phyloP scores from a whole-genome alignment of 2,113 vertebrate species.

The Noctilio leporinus region DNA sequence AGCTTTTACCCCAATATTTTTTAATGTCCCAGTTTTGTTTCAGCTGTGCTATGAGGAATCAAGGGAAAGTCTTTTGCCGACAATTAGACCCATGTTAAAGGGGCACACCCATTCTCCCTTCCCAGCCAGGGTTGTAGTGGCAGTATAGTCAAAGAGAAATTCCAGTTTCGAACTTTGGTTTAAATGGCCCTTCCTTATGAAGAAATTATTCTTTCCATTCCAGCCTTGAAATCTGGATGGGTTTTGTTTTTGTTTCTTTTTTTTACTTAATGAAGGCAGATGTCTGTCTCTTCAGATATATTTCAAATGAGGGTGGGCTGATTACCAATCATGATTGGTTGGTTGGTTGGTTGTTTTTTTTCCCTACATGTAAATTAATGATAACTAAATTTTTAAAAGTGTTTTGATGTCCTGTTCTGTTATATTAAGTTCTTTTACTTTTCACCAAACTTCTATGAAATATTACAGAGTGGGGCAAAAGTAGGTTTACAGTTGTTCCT shows the following conservation, averaged over 20 bases:
- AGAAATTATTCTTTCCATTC: background rate
- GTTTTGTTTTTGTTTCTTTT: conserved; percentile 25
- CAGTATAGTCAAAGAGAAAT: background rate
- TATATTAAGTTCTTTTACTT: conserved; percentile 17
- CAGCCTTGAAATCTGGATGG: background rate
- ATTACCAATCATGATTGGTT: background rate
- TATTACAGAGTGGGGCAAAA: background rate
- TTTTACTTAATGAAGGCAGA: background rate
- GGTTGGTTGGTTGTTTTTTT: background rate
- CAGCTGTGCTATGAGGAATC: background rate
- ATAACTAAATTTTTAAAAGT: background rate
- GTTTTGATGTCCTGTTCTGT: background rate
- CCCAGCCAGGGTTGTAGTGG: background rate
- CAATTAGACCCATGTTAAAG: background rate
- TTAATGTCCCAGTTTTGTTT: background rate
- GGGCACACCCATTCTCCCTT: background rate
- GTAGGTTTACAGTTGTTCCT: background rate
- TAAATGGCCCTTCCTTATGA: background rate
- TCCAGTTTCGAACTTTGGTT: background rate
- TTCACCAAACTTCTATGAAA: background rate
- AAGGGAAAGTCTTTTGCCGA: background rate
- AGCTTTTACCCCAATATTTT: background rate
- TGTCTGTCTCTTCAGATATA: background rate
- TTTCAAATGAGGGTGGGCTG: background rate
- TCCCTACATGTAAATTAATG: background rate